A percentile compares a stretch with the other conserved stretches of the same genome.
Evolutionary conservation across 1,140 invertebrate species (phyloP).

Genomic region (Drosophila parabipectinata): DNA sequence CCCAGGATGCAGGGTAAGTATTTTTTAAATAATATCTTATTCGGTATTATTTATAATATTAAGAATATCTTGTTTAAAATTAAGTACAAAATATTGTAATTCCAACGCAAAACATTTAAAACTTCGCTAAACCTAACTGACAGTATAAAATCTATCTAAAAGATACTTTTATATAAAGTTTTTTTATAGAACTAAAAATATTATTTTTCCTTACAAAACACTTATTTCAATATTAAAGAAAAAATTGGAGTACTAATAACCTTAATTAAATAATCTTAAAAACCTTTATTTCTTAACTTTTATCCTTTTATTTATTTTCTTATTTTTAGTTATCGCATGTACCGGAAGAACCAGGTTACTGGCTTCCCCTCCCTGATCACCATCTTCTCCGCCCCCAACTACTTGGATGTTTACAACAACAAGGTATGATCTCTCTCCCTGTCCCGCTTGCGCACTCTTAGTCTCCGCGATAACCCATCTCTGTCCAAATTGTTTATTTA

Average conservation of each 20-base stretch:
- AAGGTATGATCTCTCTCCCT: conserved; percentile 88
- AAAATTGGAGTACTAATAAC: no score
- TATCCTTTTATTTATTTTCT: not conserved
- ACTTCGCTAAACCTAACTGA: no score
- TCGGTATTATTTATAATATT: no score
- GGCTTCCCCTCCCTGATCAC: conserved; percentile 99
- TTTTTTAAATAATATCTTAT: no score
- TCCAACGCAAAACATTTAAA: no score
- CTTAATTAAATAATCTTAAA: not conserved
- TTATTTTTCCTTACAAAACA: no score
- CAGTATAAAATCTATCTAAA: no score
- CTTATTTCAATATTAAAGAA: no score
- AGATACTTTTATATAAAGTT: no score
- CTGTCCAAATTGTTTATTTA: conserved; percentile 57
- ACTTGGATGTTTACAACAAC: conserved; percentile 99
- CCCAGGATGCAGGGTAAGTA: conserved; percentile 97
- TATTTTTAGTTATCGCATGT: conserved; percentile 96
- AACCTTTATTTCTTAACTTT: not conserved
- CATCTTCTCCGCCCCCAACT: conserved; percentile 99
- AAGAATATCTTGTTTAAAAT: no score
- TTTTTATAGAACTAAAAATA: no score
- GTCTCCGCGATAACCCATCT: not conserved
- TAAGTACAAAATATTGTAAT: no score
- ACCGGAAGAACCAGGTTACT: conserved; percentile 99
- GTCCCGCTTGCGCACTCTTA: conserved; percentile 11